Conservation (phyloP, 2,113 vertebrate species). For the Meles meles region DNA sequence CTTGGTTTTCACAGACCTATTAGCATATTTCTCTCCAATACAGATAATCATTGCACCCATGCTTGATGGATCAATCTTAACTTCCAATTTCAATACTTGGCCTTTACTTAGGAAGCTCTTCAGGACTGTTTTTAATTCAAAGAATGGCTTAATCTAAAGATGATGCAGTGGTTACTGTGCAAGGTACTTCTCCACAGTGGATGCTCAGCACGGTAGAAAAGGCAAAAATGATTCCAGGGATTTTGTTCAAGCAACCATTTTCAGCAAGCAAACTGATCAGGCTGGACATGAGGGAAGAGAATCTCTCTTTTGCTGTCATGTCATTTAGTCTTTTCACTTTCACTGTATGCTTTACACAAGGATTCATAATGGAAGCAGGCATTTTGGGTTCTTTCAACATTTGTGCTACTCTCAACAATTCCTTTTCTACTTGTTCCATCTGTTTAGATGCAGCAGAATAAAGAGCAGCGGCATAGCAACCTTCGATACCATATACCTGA, state of each 20-base stretch:
- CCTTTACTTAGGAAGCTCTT: conserved; percentile 91
- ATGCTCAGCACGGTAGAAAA: conserved; percentile 94
- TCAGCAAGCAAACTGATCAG: conserved; percentile 93
- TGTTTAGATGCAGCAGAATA: conserved; percentile 92
- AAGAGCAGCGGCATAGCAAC: conserved; percentile 95
- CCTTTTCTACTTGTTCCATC: conserved; percentile 95
- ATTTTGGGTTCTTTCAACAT: conserved; percentile 92
- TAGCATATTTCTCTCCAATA: background rate
- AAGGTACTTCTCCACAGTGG: conserved; percentile 91
- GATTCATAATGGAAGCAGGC: conserved; percentile 88
- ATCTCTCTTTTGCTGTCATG: conserved; percentile 84
- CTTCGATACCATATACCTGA: conserved; percentile 86
- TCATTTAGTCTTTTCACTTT: conserved; percentile 89
- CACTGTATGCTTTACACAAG: conserved; percentile 88
- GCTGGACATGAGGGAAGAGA: conserved; percentile 89
- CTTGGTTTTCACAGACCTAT: background rate
- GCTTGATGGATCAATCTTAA: conserved; percentile 78
- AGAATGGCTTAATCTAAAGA: conserved; percentile 89
- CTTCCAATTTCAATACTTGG: conserved; percentile 90
- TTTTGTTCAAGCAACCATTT: conserved; percentile 89
- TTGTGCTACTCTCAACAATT: conserved; percentile 77
- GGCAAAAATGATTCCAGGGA: conserved; percentile 85
- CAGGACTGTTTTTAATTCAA: conserved; percentile 88
- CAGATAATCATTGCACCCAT: background rate
- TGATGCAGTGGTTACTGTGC: conserved; percentile 91